These are phyloP conservation scores for Timandra comae DNA, from an alignment of 2,888 invertebrate genomes.

Conservation along the genomic window DNA sequence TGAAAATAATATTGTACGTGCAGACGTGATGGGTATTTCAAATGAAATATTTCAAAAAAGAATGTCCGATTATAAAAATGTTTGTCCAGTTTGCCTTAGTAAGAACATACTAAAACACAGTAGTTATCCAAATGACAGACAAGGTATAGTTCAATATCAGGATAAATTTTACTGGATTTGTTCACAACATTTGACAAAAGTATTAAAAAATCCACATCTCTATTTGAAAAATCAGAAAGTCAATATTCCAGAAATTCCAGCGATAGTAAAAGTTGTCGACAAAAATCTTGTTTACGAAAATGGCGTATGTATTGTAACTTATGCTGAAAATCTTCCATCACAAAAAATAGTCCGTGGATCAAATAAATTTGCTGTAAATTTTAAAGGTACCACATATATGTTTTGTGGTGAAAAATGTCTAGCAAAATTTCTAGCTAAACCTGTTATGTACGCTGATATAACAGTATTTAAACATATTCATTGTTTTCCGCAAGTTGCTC, in stretches of 20 bases:
- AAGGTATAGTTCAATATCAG: conserved; percentile 74
- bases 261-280: conserved; percentile 55
- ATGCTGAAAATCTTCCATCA: conserved; percentile 69
- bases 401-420: conserved; percentile 74
- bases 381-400: conserved; percentile 69
- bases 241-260: conserved; percentile 71
- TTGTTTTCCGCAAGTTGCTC: conserved; percentile 53
- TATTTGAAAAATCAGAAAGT: conserved; percentile 40
- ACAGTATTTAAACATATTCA: conserved; percentile 49
- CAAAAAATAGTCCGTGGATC: conserved; percentile 62
- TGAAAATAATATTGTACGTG: conserved; percentile 61
- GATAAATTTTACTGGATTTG: conserved; percentile 79
- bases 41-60: conserved; percentile 68
- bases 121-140: conserved; percentile 66
- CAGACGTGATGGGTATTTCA: conserved; percentile 74
- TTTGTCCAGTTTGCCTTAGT: conserved; percentile 78
- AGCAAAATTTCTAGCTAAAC: conserved; percentile 68
- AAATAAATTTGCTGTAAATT: conserved; percentile 60
- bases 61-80: conserved; percentile 67
- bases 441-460: conserved; percentile 66
- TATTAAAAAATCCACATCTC: conserved; percentile 55
- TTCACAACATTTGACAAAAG: conserved; percentile 62
- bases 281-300: conserved; percentile 58
- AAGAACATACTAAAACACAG: conserved; percentile 47
- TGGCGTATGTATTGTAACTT: conserved; percentile 79